Conservation (phyloP, 2,888 invertebrate species). For the Oasisia sp. region DNA sequence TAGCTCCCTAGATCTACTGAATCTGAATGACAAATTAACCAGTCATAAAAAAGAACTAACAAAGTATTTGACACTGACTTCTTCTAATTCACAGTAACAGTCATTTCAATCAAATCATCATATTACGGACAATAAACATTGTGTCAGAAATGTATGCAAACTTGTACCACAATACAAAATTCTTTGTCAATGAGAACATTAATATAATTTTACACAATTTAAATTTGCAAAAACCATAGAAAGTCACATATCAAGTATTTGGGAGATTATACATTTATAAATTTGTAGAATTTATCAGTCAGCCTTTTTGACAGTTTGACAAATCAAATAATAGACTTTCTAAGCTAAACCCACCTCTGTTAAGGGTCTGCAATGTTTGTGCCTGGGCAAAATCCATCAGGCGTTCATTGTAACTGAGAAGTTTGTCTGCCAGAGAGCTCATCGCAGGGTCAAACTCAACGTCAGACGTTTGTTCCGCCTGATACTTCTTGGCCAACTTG, state of each 20-base stretch:
- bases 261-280: no score
- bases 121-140: not conserved
- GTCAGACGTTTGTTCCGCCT: not conserved
- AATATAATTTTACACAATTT: no score
- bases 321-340: not conserved
- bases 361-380: conserved; percentile 64
- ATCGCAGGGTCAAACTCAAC: conserved; percentile 23
- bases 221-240: not conserved
- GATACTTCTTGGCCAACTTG: not conserved
- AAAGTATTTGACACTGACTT: not conserved
- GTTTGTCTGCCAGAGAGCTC: conserved; percentile 49
- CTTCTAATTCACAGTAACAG: no score
- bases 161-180: not conserved
- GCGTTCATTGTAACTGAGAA: conserved; percentile 61
- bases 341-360: conserved; percentile 56
- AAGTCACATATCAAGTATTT: not conserved
- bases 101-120: no score
- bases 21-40: not conserved
- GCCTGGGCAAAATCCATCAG: conserved; percentile 67
- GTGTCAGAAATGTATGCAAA: not conserved
- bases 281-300: not conserved
- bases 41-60: conserved; percentile 19
- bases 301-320: not conserved
- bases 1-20: not conserved
- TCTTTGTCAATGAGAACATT: not conserved